These are phyloP conservation scores for Teleogryllus occipitalis DNA, from an alignment of 1,140 invertebrate species.

Conservation along the genomic window DNA sequence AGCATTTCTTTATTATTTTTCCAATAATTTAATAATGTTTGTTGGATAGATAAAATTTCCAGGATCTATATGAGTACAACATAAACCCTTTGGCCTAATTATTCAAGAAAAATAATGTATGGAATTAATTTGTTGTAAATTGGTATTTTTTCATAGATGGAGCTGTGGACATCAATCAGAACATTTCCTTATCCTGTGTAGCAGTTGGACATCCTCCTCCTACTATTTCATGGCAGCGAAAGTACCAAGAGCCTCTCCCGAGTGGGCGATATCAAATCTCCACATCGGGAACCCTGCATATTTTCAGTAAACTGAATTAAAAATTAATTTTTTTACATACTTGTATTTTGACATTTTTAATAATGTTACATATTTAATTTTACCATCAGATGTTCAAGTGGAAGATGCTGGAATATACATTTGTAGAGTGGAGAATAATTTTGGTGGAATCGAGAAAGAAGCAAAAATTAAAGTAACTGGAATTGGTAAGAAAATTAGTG, in stretches of 20 bases:
- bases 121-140: too few relatives aligned
- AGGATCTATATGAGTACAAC: neutral
- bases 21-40: neutral
- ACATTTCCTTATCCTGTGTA: neutral
- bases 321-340: neutral
- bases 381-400: conserved; percentile 23
- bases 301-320: conserved; percentile 12
- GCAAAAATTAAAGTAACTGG: conserved; percentile 24
- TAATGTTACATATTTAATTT: neutral
- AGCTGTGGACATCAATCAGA: neutral
- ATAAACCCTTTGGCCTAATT: too few relatives aligned
- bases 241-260: neutral
- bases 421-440: conserved; percentile 26
- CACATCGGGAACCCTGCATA: conserved; percentile 11
- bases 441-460: conserved; percentile 22
- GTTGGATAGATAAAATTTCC: neutral
- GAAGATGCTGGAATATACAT: conserved; percentile 26
- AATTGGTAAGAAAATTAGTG: conserved; percentile 19
- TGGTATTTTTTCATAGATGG: neutral
- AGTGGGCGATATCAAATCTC: neutral
- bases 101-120: too few relatives aligned
- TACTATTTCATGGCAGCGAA: conserved; percentile 1
- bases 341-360: neutral
- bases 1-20: neutral
- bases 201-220: conserved; percentile 11